Evolutionary conservation across 2,888 invertebrate species (phyloP).

Genomic region (Hirtodrosophila trivittata): DNA sequence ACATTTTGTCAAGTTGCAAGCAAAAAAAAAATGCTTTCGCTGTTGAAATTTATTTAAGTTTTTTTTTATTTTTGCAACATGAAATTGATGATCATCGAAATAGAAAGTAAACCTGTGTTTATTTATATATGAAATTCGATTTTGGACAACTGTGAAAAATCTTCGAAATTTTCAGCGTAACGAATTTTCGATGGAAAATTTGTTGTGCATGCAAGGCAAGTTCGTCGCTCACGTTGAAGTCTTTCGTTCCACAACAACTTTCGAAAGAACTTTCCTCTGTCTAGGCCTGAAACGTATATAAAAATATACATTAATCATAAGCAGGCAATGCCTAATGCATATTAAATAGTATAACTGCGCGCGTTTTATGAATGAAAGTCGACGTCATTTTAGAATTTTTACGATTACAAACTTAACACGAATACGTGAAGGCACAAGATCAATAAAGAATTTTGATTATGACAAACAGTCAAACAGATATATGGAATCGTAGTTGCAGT

Average conservation of each 20-base stretch:
- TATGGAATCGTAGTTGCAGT: constrained; percentile 35
- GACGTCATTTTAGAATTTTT: constrained; percentile 40
- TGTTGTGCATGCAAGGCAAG: constrained; percentile 17
- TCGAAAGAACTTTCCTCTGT: constrained; percentile 69
- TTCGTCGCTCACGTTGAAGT: constrained; percentile 26
- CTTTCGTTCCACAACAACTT: constrained; percentile 45
- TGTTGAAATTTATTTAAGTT: constrained; percentile 26
- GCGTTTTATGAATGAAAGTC: constrained; percentile 72
- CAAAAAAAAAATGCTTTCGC: constrained; percentile 45
- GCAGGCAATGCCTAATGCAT: constrained; percentile 41
- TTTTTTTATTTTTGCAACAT: constrained; percentile 11
- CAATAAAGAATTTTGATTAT: constrained; percentile 76
- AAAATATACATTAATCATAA: constrained; percentile 32
- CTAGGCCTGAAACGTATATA: neutral
- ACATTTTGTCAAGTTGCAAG: constrained; percentile 30
- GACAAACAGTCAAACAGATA: constrained; percentile 43
- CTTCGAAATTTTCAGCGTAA: constrained; percentile 20
- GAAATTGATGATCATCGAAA: constrained; percentile 46
- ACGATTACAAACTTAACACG: neutral
- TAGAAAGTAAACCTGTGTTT: constrained; percentile 55
- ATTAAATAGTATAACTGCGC: constrained; percentile 27
- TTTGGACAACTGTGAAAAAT: constrained; percentile 45
- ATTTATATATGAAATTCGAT: constrained; percentile 16
- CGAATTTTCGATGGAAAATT: constrained; percentile 15
- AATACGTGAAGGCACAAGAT: constrained; percentile 15